Base-by-base conservation (phyloP, 2,888 invertebrate genomes). In the Azorinus chamasolen region DNA sequence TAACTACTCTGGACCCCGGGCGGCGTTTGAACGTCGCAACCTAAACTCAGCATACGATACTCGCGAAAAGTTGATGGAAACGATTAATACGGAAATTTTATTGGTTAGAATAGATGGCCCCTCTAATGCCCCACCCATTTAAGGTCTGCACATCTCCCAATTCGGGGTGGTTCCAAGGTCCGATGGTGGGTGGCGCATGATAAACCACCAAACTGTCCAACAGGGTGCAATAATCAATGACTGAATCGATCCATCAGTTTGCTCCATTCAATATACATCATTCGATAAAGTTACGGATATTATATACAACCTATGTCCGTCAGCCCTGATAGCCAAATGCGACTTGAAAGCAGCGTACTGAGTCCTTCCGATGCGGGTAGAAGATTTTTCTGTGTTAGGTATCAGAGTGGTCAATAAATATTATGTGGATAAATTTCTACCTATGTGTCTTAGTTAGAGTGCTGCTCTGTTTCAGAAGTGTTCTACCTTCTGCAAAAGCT, bases 121-220 rank as follows among this genome's bases (percentile, higher is more conserved):
- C 14, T 74, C 73, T 61, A 25, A 46, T 10, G 24, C n/a, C 3
- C 46, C 45, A 3, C 73, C 73, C 22, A 43, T 70, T 32, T 20
- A 39, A 18, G 43, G 62, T 20, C 61, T 70, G n/a, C 32, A 16
- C 12, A 50, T 51, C 50, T 70, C 74, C 10, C 74, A 70, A 2
- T 18, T 74, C 14, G 77, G 69, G 0, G 12, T 78, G 1, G 55
- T 74, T 25, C 70, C 65, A 27, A 66, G 66, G 50, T 55, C 22
- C 24, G 46, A 54, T 22, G 65, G 65, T 0, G 61, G 66, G 16
- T 73, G 63, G 61, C 54, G 72, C 16, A 14, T 78, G 3, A 73
- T 73, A n/a, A 59, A 59, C 20, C 58, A 78, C 25, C 46, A 69
- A 2, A 73, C 78, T 16, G 54, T 48, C 27, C 66, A 62, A 2